Base-by-base conservation (phyloP, 2,113 vertebrate genomes). In the Cavia porcellus region DNA sequence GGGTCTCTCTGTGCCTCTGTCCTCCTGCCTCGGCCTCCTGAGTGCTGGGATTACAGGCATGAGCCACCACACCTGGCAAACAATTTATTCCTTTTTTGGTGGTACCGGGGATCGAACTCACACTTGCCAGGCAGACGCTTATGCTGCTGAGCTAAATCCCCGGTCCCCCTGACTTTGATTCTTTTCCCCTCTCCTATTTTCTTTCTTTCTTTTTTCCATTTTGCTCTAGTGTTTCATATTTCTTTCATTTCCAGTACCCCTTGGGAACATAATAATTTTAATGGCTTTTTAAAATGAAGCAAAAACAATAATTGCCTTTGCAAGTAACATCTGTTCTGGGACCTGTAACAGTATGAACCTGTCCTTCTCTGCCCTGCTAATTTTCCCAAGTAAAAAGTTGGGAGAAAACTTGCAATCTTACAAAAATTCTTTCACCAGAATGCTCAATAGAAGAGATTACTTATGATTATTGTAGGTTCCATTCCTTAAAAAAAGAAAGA, bases 261-360 rank as follows among this genome's bases (percentile, higher is more conserved):
- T 17, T 52, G 42, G 55, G 93, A 95, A 14, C 19, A 52, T 89
- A 32, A 64, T 82, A 75, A 57, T 90, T 90, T 89, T 86, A 84
- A 86, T 57, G 75, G 6, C 32, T 75, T 75, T 75, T 75, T 45
- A 45, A n/a, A 75, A 75, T 14, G 55, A 91, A 95, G 32, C 24
- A 47, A 47, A 95, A 94, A 89, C 52, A 88, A 17, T 59, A 72
- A 22, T 47, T 87, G 68, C 52, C 52, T 96, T 83, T 92, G 52
- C 42, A 86, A 83, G 45, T 35, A 74, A 66, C 74, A 83, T 92
- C 79, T 95, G 62, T 50, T 90, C 92, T 90, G 77, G 24, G 61
- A 14, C 28, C 45, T 84, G 8, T 92, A 75, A 81, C 30, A 80
- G 86, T 66, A 80, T 57, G 66, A 79, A 79, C 64, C 47, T 72